Evolutionary conservation across 2,797 vertebrate genomes (phyloP), one percentile per base, ranked within the genome.

Genomic region (Aphelocoma californica): DNA sequence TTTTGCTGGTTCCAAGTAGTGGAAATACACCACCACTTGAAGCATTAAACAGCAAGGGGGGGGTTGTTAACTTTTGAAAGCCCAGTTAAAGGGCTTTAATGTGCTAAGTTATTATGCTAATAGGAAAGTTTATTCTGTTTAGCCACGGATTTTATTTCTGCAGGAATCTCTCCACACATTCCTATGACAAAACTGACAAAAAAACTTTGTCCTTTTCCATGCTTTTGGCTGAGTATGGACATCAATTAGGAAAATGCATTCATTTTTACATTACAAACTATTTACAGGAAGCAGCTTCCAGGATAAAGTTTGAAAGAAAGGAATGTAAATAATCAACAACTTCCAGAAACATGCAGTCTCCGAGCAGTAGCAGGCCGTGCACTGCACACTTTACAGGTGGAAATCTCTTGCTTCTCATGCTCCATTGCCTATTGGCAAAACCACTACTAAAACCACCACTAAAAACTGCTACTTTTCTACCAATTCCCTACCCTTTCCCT

Each of bases 281-380:
- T 86, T 94, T 90, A 87, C 71, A 91, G 88, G 83, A 96, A 93
- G 57, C 71, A 58, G 40, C 65, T 94, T 78, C 64, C 67, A 95
- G 67, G 64, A 70, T 69, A 73, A 78, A 80, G 71, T 74, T 36
- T 80, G 42, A 80, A 95, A 88, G 86, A 89, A 87, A 90, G 64
- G 91, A 91, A 93, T 91, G 90, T 92, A 95, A 96, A 92, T 85
- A 89, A 82, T 58, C 81, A 86, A 73, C 92, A 89, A 50, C 45
- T 74, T 94, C 64, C 88, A 92, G 85, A 84, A 81, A 60, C 54
- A 45, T 1, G 29, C 40, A 71, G 48, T n/a, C 51, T 74, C 62
- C 70, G 72, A 92, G 77, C 11, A 36, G 77, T 66, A 90, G 77
- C 91, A 95, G 93, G 73, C 71, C 50, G 88, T 21, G 29, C 0